A percentile compares a stretch with the other conserved stretches of the same genome.
Conservation (phyloP, 2,888 invertebrate species). For the Acronicta alni region DNA sequence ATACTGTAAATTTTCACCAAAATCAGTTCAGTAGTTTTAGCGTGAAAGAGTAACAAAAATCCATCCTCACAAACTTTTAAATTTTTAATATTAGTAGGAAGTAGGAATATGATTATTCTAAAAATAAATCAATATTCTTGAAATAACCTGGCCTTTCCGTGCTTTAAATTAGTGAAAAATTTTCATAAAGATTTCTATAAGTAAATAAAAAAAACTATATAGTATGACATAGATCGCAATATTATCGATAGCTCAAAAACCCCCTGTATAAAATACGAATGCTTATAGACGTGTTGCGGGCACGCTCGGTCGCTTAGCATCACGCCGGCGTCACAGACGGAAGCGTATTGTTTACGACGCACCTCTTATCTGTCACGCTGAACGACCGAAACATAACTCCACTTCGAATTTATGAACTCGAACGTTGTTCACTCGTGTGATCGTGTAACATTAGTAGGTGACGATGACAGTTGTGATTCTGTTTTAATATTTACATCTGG, state of each 20-base stretch:
- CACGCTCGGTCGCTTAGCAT: slow-evolving; percentile 7
- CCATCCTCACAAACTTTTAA: too few relatives aligned
- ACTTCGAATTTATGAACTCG: slow-evolving; percentile 39
- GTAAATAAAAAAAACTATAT: too few relatives aligned
- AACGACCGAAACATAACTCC: slow-evolving; percentile 43
- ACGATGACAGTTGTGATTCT: background rate
- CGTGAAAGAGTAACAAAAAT: too few relatives aligned
- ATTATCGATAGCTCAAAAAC: background rate
- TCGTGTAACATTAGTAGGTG: background rate
- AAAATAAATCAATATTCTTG: slow-evolving; percentile 9
- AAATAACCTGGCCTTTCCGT: background rate
- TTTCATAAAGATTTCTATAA: too few relatives aligned
- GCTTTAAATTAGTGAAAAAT: too few relatives aligned
- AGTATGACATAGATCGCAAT: background rate
- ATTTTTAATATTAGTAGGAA: too few relatives aligned
- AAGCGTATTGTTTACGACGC: slow-evolving; percentile 71
- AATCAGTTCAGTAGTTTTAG: too few relatives aligned
- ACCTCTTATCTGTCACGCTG: slow-evolving; percentile 56
- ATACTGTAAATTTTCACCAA: too few relatives aligned
- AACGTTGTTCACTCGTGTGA: slow-evolving; percentile 7
- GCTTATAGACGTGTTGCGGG: slow-evolving; percentile 1
- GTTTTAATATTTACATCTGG: too few relatives aligned
- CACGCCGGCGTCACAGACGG: slow-evolving; percentile 69
- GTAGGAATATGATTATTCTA: too few relatives aligned
- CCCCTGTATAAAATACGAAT: background rate